These are phyloP conservation scores for Drosophila truncata DNA, from an alignment of 1,140 invertebrate genomes.

Conservation along the genomic window DNA sequence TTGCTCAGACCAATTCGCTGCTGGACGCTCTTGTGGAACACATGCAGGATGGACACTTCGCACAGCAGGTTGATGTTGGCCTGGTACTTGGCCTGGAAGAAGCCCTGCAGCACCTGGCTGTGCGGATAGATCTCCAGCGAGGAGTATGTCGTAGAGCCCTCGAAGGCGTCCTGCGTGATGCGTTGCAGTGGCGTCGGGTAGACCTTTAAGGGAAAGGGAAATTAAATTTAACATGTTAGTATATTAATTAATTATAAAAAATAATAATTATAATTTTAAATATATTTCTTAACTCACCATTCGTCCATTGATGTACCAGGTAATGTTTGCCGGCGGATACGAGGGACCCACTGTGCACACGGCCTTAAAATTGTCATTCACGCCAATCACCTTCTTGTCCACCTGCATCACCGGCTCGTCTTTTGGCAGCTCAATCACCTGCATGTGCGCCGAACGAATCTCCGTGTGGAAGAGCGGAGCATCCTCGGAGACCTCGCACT, in stretches of 20 bases:
- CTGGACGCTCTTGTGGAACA: constrained; percentile 83
- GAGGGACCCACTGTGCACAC: constrained; percentile 87
- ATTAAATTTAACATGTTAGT: not conserved
- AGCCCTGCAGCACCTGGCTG: constrained; percentile 80
- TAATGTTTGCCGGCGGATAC: constrained; percentile 89
- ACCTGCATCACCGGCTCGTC: constrained; percentile 82
- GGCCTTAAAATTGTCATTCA: constrained; percentile 84
- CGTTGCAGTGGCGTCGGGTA: constrained; percentile 80
- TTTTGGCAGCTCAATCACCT: constrained; percentile 87
- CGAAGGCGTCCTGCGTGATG: constrained; percentile 77
- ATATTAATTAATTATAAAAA: not conserved
- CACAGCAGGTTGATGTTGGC: constrained; percentile 76
- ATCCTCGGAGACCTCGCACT: constrained; percentile 91
- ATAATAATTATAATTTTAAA: not conserved
- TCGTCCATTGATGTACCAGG: constrained; percentile 90
- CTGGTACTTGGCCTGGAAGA: constrained; percentile 83
- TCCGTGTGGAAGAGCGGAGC: constrained; percentile 90
- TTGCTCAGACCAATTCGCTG: constrained; percentile 71
- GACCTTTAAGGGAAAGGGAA: constrained; percentile 51
- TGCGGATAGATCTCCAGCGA: constrained; percentile 80
- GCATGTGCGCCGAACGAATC: constrained; percentile 88
- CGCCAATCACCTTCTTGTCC: constrained; percentile 80
- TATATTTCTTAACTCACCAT: constrained; percentile 85
- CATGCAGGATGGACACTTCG: constrained; percentile 80
- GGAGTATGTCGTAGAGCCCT: constrained; percentile 78